phyloP scores from a whole-genome alignment of 2,888 invertebrate genomes.

The Cephus pulcher region DNA sequence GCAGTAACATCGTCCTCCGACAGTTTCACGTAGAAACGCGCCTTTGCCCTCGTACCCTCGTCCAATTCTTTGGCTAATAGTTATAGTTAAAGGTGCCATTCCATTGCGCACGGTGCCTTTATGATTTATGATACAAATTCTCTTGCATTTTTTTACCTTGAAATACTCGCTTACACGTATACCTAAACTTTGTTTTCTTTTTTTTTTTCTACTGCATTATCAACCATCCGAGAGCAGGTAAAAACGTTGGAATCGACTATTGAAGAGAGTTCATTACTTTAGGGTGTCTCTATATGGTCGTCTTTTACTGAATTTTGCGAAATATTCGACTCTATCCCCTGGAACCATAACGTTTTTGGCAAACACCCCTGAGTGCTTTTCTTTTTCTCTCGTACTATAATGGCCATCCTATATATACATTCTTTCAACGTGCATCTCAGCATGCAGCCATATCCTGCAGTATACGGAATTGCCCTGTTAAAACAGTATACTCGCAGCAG shows the following conservation, averaged over 20 bases:
- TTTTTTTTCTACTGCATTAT: background rate
- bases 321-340: background rate
- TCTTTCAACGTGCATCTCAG: background rate
- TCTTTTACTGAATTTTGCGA: background rate
- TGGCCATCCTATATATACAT: background rate
- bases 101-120: background rate
- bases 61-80: background rate
- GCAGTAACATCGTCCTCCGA: background rate
- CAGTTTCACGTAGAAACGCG: background rate
- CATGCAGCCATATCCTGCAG: background rate
- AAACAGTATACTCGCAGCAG: background rate
- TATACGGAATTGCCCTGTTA: background rate
- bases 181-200: background rate
- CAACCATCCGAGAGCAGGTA: background rate
- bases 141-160: background rate
- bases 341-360: slow-evolving; percentile 4
- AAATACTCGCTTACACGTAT: background rate
- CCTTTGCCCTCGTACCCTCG: background rate
- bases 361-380: background rate
- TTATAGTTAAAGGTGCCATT: background rate
- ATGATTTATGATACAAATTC: background rate
- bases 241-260: background rate
- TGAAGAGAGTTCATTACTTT: background rate
- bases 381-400: background rate
- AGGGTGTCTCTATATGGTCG: background rate